A percentile compares a stretch with the other conserved stretches of the same genome.
Evolutionary conservation across 1,140 invertebrate species (phyloP).

Genomic region (Euura lappo): DNA sequence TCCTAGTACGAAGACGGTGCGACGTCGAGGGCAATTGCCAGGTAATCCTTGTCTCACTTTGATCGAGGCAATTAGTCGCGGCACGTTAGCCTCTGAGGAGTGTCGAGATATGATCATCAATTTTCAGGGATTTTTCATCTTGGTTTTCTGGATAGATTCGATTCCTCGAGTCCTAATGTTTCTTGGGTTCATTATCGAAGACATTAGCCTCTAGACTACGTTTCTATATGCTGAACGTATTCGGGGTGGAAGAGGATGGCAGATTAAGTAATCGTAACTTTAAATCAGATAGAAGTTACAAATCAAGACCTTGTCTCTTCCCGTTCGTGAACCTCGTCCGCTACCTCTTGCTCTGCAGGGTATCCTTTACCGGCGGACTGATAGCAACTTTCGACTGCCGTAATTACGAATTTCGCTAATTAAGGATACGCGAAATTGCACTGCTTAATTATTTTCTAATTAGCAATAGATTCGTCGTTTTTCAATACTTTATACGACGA

Average conservation of each 20-base stretch:
- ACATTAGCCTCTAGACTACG: not conserved
- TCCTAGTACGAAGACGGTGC: not conserved
- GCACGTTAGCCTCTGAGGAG: no score
- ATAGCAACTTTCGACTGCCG: not conserved
- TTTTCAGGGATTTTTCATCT: not conserved
- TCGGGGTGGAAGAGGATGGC: not conserved
- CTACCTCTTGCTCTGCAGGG: no score
- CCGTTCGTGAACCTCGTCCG: not conserved
- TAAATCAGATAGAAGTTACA: constrained; percentile 1
- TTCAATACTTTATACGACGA: no score
- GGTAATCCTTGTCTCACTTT: not conserved
- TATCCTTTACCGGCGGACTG: not conserved
- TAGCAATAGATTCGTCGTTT: not conserved
- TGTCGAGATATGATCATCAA: not conserved
- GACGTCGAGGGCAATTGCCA: not conserved
- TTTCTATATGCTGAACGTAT: not conserved
- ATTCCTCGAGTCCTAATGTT: not conserved
- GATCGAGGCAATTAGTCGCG: not conserved
- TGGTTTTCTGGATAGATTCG: not conserved
- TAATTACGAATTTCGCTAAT: constrained; percentile 1
- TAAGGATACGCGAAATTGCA: constrained; percentile 3
- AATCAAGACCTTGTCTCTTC: constrained; percentile 5
- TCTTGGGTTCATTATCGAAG: not conserved
- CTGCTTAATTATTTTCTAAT: not conserved
- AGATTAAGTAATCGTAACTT: constrained; percentile 3